Percentiles rank a stretch among this genome's conserved stretches.
Conservation (phyloP, 53 echinoderm and acorn worm species). For the Apostichopus leukothele region DNA sequence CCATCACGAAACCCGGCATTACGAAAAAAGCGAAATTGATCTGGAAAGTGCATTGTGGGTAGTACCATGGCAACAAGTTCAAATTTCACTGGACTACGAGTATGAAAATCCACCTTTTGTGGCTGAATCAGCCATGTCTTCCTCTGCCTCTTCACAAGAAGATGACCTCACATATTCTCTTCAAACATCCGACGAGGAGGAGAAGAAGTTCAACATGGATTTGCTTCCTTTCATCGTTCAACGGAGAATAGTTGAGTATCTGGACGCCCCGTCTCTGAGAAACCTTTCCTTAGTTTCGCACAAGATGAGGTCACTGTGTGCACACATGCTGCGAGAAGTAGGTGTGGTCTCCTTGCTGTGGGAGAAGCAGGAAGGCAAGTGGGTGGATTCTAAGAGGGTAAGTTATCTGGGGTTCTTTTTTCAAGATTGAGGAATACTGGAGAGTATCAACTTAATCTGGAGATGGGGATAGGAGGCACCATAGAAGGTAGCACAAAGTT, state of each 20-base stretch:
- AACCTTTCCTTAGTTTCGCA: constrained; percentile 52
- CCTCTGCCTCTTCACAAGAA: not conserved
- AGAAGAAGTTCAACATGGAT: not conserved
- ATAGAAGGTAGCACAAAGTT: too few species aligned
- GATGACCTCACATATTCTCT: not conserved
- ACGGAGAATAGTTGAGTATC: constrained; percentile 3
- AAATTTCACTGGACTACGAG: too few species aligned
- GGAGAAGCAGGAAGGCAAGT: constrained; percentile 58
- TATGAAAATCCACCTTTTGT: too few species aligned
- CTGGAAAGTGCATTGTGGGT: not conserved
- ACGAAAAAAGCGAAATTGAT: not conserved
- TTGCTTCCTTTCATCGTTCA: constrained; percentile 5
- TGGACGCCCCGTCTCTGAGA: constrained; percentile 35
- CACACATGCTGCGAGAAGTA: constrained; percentile 52
- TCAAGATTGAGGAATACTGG: too few species aligned
- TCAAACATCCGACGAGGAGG: not conserved
- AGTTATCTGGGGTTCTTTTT: not conserved
- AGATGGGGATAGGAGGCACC: too few species aligned
- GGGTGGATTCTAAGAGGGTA: constrained; percentile 64
- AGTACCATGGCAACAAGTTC: constrained; percentile 28
- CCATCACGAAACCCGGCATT: not conserved
- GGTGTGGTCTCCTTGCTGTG: constrained; percentile 57
- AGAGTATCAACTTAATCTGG: too few species aligned
- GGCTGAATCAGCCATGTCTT: not conserved
- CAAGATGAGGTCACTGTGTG: constrained; percentile 53